Evolutionary conservation across 2,888 invertebrate species (phyloP), one percentile per base, ranked within the genome.

Genomic region (Anarsia innoxiella): DNA sequence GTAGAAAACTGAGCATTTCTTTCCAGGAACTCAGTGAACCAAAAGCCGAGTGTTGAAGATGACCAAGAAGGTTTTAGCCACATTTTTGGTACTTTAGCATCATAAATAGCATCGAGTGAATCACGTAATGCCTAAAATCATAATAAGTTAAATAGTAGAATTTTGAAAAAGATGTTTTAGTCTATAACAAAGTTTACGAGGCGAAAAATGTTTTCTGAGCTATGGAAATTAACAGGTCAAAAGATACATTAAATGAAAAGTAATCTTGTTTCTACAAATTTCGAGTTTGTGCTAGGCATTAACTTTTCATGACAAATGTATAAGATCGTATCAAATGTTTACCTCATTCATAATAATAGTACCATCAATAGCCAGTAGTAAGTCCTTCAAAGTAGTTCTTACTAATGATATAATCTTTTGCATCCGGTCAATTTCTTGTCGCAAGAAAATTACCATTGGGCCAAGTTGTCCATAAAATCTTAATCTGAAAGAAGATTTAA

Each of bases 341-440:
- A 92, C 93, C 86, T 96, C 95, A 64, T 92, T 95, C 95, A 96
- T 95, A 46, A 96, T 94, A 51, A 95, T 94, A 4, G 93, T 93
- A 28, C 96, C 96, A 56, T 96, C 95, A 49, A 96, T 93, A 27
- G 95, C 95, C 23, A 95, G 80, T 14, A 94, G 78, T 12, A 96
- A 85, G 68, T 96, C 95, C 49, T 84, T 89, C 5, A 96, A 79
- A 0, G 93, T 94, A 0, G 61, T 59, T 43, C 91, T 75, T 0
- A 95, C 94, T 27, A 84, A 51, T 0, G 31, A 29, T 39, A 92
- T 89, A 4, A 94, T 92, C 66, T 86, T 88, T 69, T 94, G 94
- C 92, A 96, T 94, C 46, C 95, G 87, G 68, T 95, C 95, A 35
- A 96, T 91, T 83, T 96, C 95, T 79, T 96, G 96, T 31, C 93